Conservation (phyloP, 1,140 invertebrate species). For the Globodera rostochiensis region DNA sequence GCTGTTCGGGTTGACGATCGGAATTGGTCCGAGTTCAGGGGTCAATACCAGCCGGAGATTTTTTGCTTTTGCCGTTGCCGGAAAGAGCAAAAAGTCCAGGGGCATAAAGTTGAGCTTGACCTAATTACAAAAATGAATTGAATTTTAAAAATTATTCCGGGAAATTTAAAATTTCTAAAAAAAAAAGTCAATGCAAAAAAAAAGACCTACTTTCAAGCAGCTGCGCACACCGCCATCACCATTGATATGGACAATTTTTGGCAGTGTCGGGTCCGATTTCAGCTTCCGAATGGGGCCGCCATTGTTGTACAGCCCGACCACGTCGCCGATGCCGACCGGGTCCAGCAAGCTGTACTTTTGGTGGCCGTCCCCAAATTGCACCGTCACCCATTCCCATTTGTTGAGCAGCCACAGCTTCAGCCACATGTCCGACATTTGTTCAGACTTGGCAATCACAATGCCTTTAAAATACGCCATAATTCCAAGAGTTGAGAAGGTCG, state of each 20-base stretch:
- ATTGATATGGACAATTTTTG: not conserved
- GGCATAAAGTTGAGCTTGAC: slow-evolving; percentile 5
- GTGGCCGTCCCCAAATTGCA: not conserved
- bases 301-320: not conserved
- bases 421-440: not conserved
- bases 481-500: too few species aligned
- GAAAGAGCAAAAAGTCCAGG: slow-evolving; percentile 12
- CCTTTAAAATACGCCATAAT: not conserved
- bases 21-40: not conserved
- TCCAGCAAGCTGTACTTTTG: not conserved
- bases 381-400: not conserved
- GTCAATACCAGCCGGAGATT: not conserved
- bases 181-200: too few species aligned
- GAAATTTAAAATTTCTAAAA: too few species aligned
- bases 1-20: slow-evolving; percentile 11
- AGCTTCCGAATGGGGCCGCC: not conserved
- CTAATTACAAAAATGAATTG: not conserved
- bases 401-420: not conserved
- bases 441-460: not conserved
- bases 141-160: too few species aligned
- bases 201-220: not conserved
- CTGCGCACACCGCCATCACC: not conserved
- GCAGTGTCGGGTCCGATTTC: not conserved
- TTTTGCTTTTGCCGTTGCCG: not conserved
- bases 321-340: not conserved